Evolutionary conservation across 1,140 invertebrate species (phyloP), one percentile per base, ranked within the genome.

Genomic region (Drosophila aff.): DNA sequence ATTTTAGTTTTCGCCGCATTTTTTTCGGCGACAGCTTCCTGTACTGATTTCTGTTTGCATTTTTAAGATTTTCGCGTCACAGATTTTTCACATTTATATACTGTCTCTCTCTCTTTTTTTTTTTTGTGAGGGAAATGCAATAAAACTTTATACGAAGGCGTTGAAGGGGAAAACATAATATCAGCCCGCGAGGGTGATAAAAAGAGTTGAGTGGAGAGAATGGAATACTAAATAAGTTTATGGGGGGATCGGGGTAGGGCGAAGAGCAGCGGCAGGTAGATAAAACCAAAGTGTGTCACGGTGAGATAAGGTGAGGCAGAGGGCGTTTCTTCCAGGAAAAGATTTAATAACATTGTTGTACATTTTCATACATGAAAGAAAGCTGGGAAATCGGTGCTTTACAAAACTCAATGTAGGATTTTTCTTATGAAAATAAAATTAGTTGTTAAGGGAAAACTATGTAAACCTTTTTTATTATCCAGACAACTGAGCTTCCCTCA

Each of bases 1-100:
- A 84, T 79, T 81, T 71, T 76, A 64, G 49, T 76, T 77, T 55
- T 58, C 52, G 66, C 10, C 40, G 60, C 43, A 23, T 52, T 50
- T 55, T 67, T 82, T 82, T 64, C 53, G 63, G 64, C 41, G 44
- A 69, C 66, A 61, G 76, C 74, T 86, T 82, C 83, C 83, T 79
- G 80, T 77, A 67, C 84, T 87, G 84, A 87, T 89, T 90, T 79
- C 81, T 87, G 84, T 90, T 89, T 89, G 78, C 84, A 89, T 89
- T 87, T 87, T 81, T 59, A 89, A 89, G 84, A 81, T 89, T 81
- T 76, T 71, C 76, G 84, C 80, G 67, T 76, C 76, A 86, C 66
- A 87, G 83, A 86, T 73, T 87, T 81, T 79, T 73, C 36, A 43
- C 44, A 59, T 72, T 72, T 38, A 53, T 55, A 47, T 47, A 16